phyloP scores from a whole-genome alignment of 1,140 invertebrate species.

The Pemphigus obesinymphae region DNA sequence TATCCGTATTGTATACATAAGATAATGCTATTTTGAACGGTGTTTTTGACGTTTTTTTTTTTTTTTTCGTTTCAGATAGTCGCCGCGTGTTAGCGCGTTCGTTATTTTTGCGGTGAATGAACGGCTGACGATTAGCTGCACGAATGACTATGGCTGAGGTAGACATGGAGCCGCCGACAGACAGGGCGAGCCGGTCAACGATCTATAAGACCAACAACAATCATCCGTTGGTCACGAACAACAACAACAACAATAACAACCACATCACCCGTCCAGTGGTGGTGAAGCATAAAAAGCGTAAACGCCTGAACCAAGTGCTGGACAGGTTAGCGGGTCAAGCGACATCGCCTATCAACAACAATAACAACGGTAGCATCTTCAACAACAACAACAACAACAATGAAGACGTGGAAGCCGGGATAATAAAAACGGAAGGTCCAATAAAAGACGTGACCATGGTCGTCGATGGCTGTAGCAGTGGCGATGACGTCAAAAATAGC shows the following conservation, averaged over 20 bases:
- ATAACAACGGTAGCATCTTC: constrained; percentile 47
- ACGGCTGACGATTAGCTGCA: constrained; percentile 58
- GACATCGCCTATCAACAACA: constrained; percentile 49
- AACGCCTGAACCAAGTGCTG: constrained; percentile 68
- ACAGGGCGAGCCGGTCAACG: constrained; percentile 41
- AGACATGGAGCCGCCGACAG: constrained; percentile 54
- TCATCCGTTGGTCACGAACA: constrained; percentile 57
- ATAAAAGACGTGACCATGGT: constrained; percentile 38
- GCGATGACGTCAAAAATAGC: background rate
- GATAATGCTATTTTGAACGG: too few relatives aligned
- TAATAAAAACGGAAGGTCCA: constrained; percentile 38
- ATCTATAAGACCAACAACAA: constrained; percentile 51
- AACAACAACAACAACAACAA: constrained; percentile 44
- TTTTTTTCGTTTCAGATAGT: background rate
- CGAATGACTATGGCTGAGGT: constrained; percentile 65
- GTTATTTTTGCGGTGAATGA: constrained; percentile 46
- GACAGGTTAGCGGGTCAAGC: constrained; percentile 62
- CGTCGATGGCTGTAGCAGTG: background rate
- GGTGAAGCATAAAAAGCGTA: constrained; percentile 61
- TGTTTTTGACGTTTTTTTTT: background rate
- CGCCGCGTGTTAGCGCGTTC: too few relatives aligned
- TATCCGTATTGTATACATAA: too few relatives aligned
- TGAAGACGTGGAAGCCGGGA: constrained; percentile 45
- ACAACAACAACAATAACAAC: constrained; percentile 58
- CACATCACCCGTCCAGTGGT: constrained; percentile 47